Evolutionary conservation across 2,797 vertebrate genomes (phyloP).

Genomic region (Pipistrellus pygmaeus): DNA sequence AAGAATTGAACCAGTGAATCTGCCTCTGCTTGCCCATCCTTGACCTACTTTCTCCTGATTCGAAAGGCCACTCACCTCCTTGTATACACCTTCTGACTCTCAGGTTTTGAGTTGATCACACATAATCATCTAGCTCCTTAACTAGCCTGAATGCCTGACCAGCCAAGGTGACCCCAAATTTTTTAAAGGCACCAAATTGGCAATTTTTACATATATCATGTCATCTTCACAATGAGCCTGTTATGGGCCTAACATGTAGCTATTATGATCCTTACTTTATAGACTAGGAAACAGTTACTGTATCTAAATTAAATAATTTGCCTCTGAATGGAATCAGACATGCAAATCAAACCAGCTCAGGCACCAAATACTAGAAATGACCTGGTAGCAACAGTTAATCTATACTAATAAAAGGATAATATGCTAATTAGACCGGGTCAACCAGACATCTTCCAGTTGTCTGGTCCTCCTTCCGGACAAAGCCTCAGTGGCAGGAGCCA

Average conservation of each 20-base stretch:
- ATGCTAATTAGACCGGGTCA: no score
- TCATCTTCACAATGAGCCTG: background rate
- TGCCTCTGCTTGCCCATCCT: background rate
- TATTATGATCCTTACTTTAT: background rate
- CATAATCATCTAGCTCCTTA: background rate
- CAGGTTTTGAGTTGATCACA: background rate
- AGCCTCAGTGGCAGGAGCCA: no score
- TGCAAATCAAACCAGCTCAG: background rate
- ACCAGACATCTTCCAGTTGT: no score
- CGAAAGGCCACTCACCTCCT: background rate
- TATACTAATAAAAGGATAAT: no score
- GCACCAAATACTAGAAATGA: background rate
- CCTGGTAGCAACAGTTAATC: background rate
- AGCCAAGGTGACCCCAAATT: background rate
- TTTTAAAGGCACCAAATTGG: background rate
- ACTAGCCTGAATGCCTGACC: background rate
- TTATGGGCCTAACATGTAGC: background rate
- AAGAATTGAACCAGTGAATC: no score
- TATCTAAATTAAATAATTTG: background rate
- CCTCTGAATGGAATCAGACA: background rate
- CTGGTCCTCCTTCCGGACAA: no score
- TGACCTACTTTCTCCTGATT: background rate
- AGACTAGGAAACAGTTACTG: slow-evolving; percentile 14
- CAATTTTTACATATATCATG: background rate
- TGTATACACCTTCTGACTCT: no score